Evolutionary conservation across 2,113 vertebrate species (phyloP), one percentile per base, ranked within the genome.

Genomic region (Sapayoa aenigma): DNA sequence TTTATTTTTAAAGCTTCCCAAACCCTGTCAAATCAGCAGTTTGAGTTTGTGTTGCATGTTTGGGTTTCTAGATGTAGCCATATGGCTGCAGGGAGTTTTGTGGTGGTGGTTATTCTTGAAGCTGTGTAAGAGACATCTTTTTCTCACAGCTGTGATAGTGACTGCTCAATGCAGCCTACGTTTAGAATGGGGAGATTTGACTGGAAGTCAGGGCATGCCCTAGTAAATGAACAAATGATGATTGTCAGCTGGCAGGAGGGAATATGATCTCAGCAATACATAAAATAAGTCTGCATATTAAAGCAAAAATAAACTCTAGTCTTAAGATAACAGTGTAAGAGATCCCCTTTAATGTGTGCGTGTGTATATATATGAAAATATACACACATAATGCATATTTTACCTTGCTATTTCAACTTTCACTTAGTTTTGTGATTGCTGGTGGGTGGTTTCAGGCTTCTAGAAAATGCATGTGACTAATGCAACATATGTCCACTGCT

Each of bases 151-250:
- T 94, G 20, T 79, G 50, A 62, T 78, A 90, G 13, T 86, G 67
- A 59, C 82, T 87, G 77, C 82, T 90, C 69, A 74, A 90, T 53
- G 65, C 77, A 59, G 82, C 77, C 82, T 74, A 79, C 44, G 14
- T 93, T 93, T 78, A 55, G 60, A 74, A 78, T 2, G 42, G 72
- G 67, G 59, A 44, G 49, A 79, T 74, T 42, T 69, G 66, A 74
- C 82, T 90, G 90, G 86, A 90, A 82, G 79, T 90, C 24, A 33
- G 90, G 66, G 49, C 77, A 83, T 92, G 77, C 44, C 77, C 76
- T 28, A 49, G 90, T 74, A 74, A 90, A 86, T 62, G 71, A 89
- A 47, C 53, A 68, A 74, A 55, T 28, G 77, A 74, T 83, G 55
- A 74, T 39, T 87, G 81, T 86, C 47, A 77, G n/a, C 55, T 89